phyloP scores from a whole-genome alignment of 64 coral and sea anemone genomes.

The Montipora cactus region DNA sequence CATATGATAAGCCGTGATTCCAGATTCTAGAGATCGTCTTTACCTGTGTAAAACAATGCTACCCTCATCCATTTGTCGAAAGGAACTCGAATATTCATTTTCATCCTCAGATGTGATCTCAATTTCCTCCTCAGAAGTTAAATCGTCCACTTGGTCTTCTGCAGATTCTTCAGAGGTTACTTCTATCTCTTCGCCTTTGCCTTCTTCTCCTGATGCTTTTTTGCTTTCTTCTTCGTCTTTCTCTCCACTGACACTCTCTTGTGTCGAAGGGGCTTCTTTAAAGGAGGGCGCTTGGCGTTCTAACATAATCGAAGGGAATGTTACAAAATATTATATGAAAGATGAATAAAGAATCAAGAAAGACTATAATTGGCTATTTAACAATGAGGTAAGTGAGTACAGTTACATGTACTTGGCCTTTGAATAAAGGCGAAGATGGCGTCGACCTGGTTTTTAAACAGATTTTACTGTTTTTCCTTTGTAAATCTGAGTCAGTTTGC shows the following conservation, averaged over 20 bases:
- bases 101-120: neutral
- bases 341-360: too few species aligned
- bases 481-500: too few species aligned
- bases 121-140: neutral
- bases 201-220: too few species aligned
- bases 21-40: neutral
- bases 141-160: neutral
- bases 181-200: neutral
- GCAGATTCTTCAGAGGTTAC: neutral
- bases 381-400: too few species aligned
- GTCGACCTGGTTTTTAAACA: too few species aligned
- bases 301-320: neutral
- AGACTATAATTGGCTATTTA: too few species aligned
- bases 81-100: neutral
- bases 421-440: too few species aligned
- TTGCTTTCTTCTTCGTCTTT: neutral
- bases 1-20: too few species aligned
- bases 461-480: too few species aligned
- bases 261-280: neutral
- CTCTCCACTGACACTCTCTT: neutral
- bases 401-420: too few species aligned
- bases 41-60: neutral
- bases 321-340: too few species aligned
- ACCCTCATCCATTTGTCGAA: neutral
- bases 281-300: neutral